Evolutionary conservation across 2,888 invertebrate species (phyloP).

Genomic region (Vannuccia rotundouncinata): DNA sequence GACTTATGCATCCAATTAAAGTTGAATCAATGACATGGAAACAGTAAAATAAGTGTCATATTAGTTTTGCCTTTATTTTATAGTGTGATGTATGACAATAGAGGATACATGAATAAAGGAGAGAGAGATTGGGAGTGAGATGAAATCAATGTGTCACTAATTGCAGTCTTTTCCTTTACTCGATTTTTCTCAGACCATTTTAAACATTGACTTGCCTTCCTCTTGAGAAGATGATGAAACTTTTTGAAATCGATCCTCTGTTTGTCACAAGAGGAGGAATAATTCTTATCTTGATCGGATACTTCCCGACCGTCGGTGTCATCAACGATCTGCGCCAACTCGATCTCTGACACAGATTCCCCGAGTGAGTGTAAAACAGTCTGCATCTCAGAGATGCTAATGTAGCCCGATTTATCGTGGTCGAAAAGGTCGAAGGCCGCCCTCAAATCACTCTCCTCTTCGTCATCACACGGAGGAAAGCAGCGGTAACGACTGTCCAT

Average conservation of each 20-base stretch:
- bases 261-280: neutral
- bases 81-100: too few species aligned
- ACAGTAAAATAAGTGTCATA: too few species aligned
- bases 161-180: too few species aligned
- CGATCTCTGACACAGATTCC: neutral
- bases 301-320: neutral
- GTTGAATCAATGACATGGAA: too few species aligned
- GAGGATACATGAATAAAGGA: too few species aligned
- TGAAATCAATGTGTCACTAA: too few species aligned
- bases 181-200: too few species aligned
- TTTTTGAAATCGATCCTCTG: neutral
- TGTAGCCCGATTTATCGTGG: neutral
- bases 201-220: neutral
- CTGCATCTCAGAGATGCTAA: neutral
- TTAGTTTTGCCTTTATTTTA: too few species aligned
- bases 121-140: too few species aligned
- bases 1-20: too few species aligned
- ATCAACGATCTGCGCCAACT: neutral
- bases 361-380: neutral
- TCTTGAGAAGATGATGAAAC: neutral
- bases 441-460: neutral
- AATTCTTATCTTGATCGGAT: neutral
- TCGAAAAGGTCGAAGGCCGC: neutral
- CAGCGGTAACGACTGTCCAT: neutral
- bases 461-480: neutral